phyloP scores from a whole-genome alignment of 1,140 invertebrate species.

The Psilanteris sp. region DNA sequence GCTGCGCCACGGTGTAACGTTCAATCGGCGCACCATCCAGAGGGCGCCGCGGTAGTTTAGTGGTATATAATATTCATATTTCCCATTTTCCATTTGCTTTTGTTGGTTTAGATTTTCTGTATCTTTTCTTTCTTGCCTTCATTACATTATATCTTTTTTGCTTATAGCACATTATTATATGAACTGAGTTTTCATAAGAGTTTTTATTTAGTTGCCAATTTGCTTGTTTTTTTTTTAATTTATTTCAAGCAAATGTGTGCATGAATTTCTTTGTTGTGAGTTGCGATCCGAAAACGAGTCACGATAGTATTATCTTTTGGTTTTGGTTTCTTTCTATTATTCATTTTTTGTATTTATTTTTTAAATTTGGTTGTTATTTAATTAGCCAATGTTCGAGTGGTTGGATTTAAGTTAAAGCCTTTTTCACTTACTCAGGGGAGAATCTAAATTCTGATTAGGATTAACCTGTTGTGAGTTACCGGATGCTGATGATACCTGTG shows the following conservation, averaged over 20 bases:
- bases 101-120: conserved; percentile 17
- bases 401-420: conserved; percentile 78
- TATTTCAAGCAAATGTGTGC: conserved; percentile 13
- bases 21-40: conserved; percentile 52
- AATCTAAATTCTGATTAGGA: conserved; percentile 79
- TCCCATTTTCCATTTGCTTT: conserved; percentile 11
- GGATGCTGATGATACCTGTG: conserved; percentile 77
- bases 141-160: no score
- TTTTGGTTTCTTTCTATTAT: conserved; percentile 30
- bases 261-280: conserved; percentile 42
- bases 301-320: conserved; percentile 61
- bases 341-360: conserved; percentile 24
- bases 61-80: conserved; percentile 18
- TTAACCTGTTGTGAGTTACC: conserved; percentile 77
- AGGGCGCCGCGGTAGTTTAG: conserved; percentile 47
- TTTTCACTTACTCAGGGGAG: conserved; percentile 80
- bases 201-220: conserved; percentile 11
- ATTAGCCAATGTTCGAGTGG: conserved; percentile 74
- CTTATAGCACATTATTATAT: no score
- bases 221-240: conserved; percentile 18
- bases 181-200: conserved; percentile 12
- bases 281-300: conserved; percentile 74
- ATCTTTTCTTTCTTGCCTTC: conserved; percentile 14
- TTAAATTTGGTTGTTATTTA: conserved; percentile 58
- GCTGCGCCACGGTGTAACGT: conserved; percentile 48